Conservation (phyloP, 1,140 invertebrate species). For the Megathymus violae region DNA sequence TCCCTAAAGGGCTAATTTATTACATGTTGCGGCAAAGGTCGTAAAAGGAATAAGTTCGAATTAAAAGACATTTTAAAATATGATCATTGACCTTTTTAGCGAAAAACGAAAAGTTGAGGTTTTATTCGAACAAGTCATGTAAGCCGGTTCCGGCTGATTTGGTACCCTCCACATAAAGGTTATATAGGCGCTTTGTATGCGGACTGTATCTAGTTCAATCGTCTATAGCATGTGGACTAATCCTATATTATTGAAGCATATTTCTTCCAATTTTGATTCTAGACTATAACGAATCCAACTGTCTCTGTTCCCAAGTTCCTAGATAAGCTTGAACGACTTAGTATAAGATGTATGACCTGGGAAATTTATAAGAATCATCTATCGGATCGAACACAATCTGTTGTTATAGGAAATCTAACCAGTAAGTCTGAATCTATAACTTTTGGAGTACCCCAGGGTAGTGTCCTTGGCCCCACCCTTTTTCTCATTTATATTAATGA, state of each 20-base stretch:
- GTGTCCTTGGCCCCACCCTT: too few species aligned
- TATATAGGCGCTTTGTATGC: not conserved
- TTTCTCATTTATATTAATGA: too few species aligned
- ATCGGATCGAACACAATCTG: too few species aligned
- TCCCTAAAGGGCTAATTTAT: slow-evolving; percentile 75
- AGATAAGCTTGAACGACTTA: too few species aligned
- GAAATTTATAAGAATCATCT: too few species aligned
- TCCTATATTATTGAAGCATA: not conserved
- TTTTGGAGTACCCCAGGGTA: too few species aligned
- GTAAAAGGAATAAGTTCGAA: slow-evolving; percentile 67
- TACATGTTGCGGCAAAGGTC: slow-evolving; percentile 60
- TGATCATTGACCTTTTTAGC: slow-evolving; percentile 54
- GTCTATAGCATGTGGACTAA: slow-evolving; percentile 6
- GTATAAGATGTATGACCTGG: too few species aligned
- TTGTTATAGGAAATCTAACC: too few species aligned
- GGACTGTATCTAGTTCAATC: slow-evolving; percentile 7
- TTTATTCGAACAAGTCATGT: slow-evolving; percentile 11
- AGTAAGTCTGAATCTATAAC: too few species aligned
- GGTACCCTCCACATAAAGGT: slow-evolving; percentile 4
- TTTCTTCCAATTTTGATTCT: too few species aligned
- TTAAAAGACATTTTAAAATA: slow-evolving; percentile 59
- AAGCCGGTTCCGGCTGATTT: slow-evolving; percentile 3
- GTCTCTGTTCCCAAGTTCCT: too few species aligned
- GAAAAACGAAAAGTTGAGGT: slow-evolving; percentile 40
- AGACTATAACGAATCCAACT: too few species aligned